Conservation (phyloP, 2,888 invertebrate genomes). For the Odontothrips loti region DNA sequence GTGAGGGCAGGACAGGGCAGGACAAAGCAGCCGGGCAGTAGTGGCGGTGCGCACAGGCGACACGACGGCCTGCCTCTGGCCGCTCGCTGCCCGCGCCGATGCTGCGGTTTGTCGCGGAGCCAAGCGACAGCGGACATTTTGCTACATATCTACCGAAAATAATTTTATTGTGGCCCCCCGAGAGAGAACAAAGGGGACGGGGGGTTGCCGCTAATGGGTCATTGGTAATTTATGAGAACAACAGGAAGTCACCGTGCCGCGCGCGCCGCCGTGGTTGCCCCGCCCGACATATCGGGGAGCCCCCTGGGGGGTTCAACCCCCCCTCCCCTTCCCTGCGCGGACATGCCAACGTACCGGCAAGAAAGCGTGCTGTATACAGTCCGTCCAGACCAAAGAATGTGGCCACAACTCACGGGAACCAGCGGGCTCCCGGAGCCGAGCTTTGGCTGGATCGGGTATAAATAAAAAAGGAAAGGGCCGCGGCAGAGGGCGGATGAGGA, state of each 20-base stretch:
- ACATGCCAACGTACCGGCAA: neutral
- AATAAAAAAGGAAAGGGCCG: too few relatives aligned
- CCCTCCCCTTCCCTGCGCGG: neutral
- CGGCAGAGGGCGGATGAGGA: too few relatives aligned
- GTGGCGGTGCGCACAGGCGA: too few relatives aligned
- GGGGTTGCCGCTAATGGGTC: slow-evolving; percentile 5
- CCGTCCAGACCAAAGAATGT: too few relatives aligned
- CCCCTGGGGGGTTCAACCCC: neutral
- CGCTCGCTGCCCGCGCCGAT: too few relatives aligned
- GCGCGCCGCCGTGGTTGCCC: neutral
- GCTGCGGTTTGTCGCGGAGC: neutral
- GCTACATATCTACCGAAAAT: slow-evolving; percentile 23
- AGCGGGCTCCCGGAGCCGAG: too few relatives aligned
- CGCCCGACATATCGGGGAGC: neutral
- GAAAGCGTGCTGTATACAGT: too few relatives aligned
- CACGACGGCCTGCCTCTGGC: too few relatives aligned
- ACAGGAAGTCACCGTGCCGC: neutral
- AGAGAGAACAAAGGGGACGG: neutral
- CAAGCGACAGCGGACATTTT: slow-evolving; percentile 19
- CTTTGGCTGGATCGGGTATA: too few relatives aligned
- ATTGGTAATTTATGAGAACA: slow-evolving; percentile 19
- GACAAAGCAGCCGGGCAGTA: too few relatives aligned
- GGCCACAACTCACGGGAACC: too few relatives aligned
- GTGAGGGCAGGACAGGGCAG: too few relatives aligned
- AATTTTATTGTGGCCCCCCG: neutral